Conservation (phyloP, 2,113 vertebrate species). For the Corydoras sp. region DNA sequence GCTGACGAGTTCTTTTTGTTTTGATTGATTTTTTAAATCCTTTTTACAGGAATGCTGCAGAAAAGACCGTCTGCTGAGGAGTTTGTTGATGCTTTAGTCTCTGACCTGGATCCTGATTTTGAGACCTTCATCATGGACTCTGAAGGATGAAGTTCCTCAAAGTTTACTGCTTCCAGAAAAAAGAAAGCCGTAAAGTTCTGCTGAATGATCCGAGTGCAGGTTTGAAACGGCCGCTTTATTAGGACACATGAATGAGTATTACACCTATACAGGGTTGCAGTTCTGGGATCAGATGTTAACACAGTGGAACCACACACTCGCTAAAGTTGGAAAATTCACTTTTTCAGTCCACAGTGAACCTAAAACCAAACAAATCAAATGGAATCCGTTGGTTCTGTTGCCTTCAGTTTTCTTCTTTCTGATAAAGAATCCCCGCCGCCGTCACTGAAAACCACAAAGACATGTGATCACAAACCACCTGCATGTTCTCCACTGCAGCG, state of each 20-base stretch:
- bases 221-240: no score
- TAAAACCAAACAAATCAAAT: no score
- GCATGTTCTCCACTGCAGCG: background rate
- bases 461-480: constrained; percentile 20
- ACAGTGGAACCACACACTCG: no score
- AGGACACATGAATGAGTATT: no score
- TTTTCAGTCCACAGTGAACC: no score
- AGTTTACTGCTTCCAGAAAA: background rate
- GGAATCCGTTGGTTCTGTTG: no score
- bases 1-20: background rate
- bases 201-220: no score
- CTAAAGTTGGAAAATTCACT: no score
- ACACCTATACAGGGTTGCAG: no score
- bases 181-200: background rate
- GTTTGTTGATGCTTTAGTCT: constrained; percentile 87
- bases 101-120: constrained; percentile 85
- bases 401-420: background rate
- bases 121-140: constrained; percentile 90
- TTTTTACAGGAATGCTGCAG: constrained; percentile 85
- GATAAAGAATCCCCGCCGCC: background rate
- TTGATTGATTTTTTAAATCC: background rate
- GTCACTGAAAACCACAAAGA: constrained; percentile 2
- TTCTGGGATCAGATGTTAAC: no score
- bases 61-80: constrained; percentile 82
- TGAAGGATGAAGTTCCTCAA: constrained; percentile 55